phyloP scores from a whole-genome alignment of 2,113 vertebrate species.

The Leiothrix lutea region DNA sequence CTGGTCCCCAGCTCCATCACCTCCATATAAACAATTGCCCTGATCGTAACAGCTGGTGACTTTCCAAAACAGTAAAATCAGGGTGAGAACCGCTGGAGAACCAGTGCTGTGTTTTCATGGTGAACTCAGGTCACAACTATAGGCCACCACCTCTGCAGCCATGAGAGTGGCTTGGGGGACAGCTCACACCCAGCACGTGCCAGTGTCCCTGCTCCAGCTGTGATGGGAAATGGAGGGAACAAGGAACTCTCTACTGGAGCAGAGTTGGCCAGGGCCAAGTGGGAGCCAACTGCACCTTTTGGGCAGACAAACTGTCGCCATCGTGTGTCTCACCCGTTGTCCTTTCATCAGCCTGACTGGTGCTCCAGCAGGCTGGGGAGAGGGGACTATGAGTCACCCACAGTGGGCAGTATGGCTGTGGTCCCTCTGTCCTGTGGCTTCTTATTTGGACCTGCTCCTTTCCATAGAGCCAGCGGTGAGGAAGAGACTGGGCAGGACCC shows the following conservation, averaged over 20 bases:
- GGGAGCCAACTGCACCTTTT: not conserved
- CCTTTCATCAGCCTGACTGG: not conserved
- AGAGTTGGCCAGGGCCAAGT: too few species aligned
- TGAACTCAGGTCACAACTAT: not conserved
- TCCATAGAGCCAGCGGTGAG: not conserved
- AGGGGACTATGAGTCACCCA: not conserved
- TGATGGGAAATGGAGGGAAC: accelerated
- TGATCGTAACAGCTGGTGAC: too few species aligned
- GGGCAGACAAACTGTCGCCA: not conserved
- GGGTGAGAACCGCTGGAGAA: not conserved
- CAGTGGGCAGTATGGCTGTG: accelerated
- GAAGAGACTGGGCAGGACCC: not conserved
- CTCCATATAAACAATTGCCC: not conserved
- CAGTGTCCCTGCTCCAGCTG: not conserved
- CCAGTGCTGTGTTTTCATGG: not conserved
- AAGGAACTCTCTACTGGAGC: not conserved
- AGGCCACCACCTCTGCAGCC: not conserved
- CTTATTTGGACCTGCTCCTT: not conserved
- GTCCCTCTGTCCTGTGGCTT: not conserved
- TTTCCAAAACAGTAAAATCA: not conserved
- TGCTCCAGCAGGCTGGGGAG: not conserved
- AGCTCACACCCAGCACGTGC: accelerated
- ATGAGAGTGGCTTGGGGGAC: not conserved
- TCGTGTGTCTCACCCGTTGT: accelerated
- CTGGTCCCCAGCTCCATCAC: not conserved